Base-by-base conservation (phyloP, 2,888 invertebrate species). In the Petrolisthes manimaculis region DNA sequence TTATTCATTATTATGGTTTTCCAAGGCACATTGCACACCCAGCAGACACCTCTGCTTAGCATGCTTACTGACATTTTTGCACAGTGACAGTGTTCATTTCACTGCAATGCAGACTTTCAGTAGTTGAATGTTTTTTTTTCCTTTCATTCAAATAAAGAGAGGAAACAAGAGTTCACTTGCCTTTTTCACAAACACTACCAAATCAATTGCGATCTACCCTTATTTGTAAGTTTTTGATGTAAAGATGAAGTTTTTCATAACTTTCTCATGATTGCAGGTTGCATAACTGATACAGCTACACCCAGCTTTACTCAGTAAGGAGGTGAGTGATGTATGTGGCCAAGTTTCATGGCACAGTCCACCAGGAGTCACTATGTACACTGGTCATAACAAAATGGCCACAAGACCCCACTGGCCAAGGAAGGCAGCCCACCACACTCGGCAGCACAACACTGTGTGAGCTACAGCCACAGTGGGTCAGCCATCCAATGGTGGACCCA, bases 401-500 rank as follows among this genome's bases (percentile, higher is more conserved):
- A 61, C 61, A 1, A 18, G 61, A 18, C 9, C 61, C 61, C 61
- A 61, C 61, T 18, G 61, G 61, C 18, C 61, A 61, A 12, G 18
- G 61, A 9, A 18, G 9, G 12, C 9, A 12, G 61, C 12, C 61
- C 9, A 61, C 61, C 61, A 18, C 12, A 18, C 9, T 18, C 61
- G 12, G 18, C 61, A 9, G 18, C 61, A 61, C 61, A 61, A 9
- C 61, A 61, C 61, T 61, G 61, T 12, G 61, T 61, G 61, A 61
- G 21, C 88, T 84, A 88, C 21, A 18, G 69, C 53, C 67, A 67
- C 55, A 51, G 80, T 24, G 88, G 88, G 94, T 96, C 95, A 98
- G 94, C 98, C 98, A 95, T 98, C 98, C 92, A 98, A 93, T n/a
- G 99, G 99, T 91, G 96, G 96, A 91, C 99, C 99, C 92, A 98